A percentile compares a stretch with the other conserved stretches of the same genome.
These are phyloP conservation scores for Cataglyphis rosenhaueri DNA, from an alignment of 2,888 invertebrate species.

Conservation along the genomic window DNA sequence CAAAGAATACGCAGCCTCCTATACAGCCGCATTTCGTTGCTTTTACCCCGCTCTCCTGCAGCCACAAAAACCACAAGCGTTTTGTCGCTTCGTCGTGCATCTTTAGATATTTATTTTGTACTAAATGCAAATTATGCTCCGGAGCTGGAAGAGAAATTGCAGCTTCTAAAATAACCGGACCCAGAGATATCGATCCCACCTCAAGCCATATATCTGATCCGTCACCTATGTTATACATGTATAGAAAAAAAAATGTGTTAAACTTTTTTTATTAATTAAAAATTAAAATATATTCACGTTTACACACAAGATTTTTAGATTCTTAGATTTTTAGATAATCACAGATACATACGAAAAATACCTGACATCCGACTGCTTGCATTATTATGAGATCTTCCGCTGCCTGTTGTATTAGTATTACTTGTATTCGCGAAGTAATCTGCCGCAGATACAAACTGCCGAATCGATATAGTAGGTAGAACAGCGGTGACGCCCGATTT, in stretches of 20 bases:
- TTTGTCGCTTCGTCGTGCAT: constrained; percentile 94
- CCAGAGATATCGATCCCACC: constrained; percentile 95
- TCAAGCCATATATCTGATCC: constrained; percentile 94
- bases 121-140: constrained; percentile 91
- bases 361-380: constrained; percentile 85
- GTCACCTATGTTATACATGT: constrained; percentile 79
- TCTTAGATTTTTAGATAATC: too few relatives aligned
- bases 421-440: constrained; percentile 86
- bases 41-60: constrained; percentile 88
- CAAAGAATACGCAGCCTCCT: constrained; percentile 98
- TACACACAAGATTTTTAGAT: neutral
- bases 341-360: constrained; percentile 16
- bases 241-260: neutral
- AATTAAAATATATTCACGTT: neutral
- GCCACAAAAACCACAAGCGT: constrained; percentile 98
- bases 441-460: constrained; percentile 89
- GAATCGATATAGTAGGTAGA: constrained; percentile 90
- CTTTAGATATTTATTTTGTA: constrained; percentile 93
- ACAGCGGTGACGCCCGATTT: constrained; percentile 95
- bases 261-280: constrained; percentile 14
- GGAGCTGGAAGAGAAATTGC: constrained; percentile 93
- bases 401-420: constrained; percentile 90
- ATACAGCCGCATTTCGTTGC: constrained; percentile 96
- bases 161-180: constrained; percentile 95
- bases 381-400: constrained; percentile 87